Base-by-base conservation (phyloP, 2,888 invertebrate species). In the Diarsia mendica region DNA sequence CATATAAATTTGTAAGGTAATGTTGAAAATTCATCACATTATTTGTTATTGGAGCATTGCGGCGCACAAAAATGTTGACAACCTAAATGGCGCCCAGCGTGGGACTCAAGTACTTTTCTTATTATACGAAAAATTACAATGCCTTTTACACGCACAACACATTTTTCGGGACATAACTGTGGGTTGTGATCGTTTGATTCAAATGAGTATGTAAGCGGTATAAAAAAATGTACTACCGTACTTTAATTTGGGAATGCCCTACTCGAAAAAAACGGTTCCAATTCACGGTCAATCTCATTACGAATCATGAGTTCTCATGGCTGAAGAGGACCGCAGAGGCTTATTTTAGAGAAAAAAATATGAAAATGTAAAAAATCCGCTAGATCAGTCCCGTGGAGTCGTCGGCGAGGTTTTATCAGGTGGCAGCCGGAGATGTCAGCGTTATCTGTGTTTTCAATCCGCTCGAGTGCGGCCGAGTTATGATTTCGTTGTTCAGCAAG, bases 401-500 rank as follows among this genome's bases (percentile, higher is more conserved):
- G 66, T 51, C 58, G 74, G 51, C 23, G 67, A 75, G 68, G 63
- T 72, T 77, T 84, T 87, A 88, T 85, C 84, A 83, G 88, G 86
- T 87, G 88, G 74, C 79, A 77, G 73, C 73, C 79, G 67, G 80
- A 81, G 80, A 83, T 76, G 83, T 86, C 81, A 78, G 67, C 78
- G 82, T 83, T 89, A 89, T 89, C 90, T 88, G 79, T 80, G 80
- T 80, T 88, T 88, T 86, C 88, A 89, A 87, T 88, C 85, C 84
- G 77, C 88, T 81, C 83, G 84, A 88, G 80, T 87, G 86, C 82
- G 85, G 84, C 85, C 85, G 83, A 88, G 90, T 91, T 93, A 92
- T 91, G 90, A 91, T 92, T 90, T 87, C 82, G 88, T 84, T 85
- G 72, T 74, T 77, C 85, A 87, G 85, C 88, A 82, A 88, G 85